These are phyloP conservation scores for Harlomillsia oculata DNA, from an alignment of 1,140 invertebrate species.

Conservation along the genomic window DNA sequence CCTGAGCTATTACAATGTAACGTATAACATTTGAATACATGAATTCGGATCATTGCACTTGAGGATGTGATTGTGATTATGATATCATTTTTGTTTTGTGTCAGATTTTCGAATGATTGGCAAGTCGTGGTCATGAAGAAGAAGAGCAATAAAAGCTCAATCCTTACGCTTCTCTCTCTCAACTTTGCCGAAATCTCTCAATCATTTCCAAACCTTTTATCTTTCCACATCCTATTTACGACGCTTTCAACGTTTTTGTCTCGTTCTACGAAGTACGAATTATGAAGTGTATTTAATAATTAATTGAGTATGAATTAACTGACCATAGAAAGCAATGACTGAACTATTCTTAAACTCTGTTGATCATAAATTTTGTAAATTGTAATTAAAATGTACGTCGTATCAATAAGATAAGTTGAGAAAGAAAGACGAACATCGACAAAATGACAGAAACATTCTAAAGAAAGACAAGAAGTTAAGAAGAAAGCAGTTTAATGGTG, in stretches of 20 bases:
- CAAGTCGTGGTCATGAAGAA: constrained; percentile 28
- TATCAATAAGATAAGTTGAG: too few species aligned
- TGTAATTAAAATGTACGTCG: too few species aligned
- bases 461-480: too few species aligned
- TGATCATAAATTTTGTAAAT: too few species aligned
- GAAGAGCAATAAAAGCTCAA: constrained; percentile 9
- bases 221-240: too few species aligned
- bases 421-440: too few species aligned
- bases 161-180: constrained; percentile 1
- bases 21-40: not conserved
- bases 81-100: constrained; percentile 9
- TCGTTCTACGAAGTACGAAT: not conserved
- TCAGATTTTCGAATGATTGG: constrained; percentile 22
- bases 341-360: too few species aligned
- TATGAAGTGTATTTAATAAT: not conserved
- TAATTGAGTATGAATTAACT: not conserved
- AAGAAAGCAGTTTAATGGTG: too few species aligned
- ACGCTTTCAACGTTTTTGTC: not conserved
- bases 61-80: constrained; percentile 10
- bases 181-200: not conserved
- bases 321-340: too few species aligned
- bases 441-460: too few species aligned
- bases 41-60: not conserved
- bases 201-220: not conserved
- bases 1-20: too few species aligned